Evolutionary conservation across 2,888 invertebrate genomes (phyloP), one percentile per base, ranked within the genome.

Genomic region (Ceratothoa steindachneri): DNA sequence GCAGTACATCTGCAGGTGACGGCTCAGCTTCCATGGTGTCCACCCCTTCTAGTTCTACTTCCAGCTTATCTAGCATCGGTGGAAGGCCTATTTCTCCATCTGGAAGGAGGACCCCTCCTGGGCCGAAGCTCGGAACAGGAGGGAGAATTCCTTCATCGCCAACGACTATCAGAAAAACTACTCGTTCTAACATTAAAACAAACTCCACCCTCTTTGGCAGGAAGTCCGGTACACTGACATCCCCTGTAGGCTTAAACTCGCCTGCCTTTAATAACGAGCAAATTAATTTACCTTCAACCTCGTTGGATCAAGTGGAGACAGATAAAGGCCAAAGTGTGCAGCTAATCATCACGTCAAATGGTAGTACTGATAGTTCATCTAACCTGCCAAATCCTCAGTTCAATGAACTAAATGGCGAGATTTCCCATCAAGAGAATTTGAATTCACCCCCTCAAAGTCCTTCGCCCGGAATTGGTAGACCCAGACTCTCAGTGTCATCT

Each of bases 11-110:
- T 60, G 60, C 60, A 60, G 60, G 41, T 2, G 74, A 77, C n/a
- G 75, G 73, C 15, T 53, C 55, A 28, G 29, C 51, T 12, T 77
- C 77, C 1, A 73, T 77, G 71, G 41, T 73, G 2, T 77, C 77
- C 4, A 77, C 77, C 22, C 77, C 77, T 28, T 77, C 77, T 19
- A 75, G 74, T 55, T 77, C 77, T 22, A 77, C 73, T 22, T 77
- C 77, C 15, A 77, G 77, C 60, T 69, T 77, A n/a, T 75, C 77
- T 22, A 77, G 75, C 31, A 30, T 77, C 2, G 27, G 75, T 3
- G 70, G 72, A 30, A 69, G 75, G 4, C 75, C 77, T 19, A 75
- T 70, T n/a, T 75, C 77, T 24, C 77, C 74, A n/a, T 77, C 77
- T 15, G 77, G 77, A 3, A 68, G 75, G 19, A 72, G 74, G 27